phyloP scores from a whole-genome alignment of 2,797 vertebrate species.

The Erethizon dorsatum region DNA sequence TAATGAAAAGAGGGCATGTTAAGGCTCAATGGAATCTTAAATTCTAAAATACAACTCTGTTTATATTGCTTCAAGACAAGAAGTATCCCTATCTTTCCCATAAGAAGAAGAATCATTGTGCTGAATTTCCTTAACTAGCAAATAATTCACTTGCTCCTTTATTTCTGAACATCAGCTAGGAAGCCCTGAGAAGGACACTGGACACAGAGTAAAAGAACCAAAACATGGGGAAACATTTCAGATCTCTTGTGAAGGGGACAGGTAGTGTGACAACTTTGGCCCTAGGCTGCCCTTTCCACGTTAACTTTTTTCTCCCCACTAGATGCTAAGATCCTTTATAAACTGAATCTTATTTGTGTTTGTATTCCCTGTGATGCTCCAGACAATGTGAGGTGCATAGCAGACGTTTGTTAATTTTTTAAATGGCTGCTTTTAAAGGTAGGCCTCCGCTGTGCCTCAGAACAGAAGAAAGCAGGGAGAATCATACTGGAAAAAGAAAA shows the following conservation, averaged over 20 bases:
- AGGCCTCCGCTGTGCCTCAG: neutral
- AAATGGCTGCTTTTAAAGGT: neutral
- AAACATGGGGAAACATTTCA: neutral
- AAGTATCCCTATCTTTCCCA: neutral
- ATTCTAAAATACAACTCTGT: constrained; percentile 20
- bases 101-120: neutral
- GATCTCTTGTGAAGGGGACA: neutral
- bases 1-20: neutral
- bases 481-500: neutral
- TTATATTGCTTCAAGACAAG: neutral
- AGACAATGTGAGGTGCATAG: fast-evolving
- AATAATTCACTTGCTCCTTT: neutral
- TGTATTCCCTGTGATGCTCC: neutral
- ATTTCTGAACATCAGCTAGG: neutral
- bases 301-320: neutral
- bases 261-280: neutral
- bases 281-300: fast-evolving
- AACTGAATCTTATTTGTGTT: neutral
- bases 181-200: neutral
- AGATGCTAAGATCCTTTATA: neutral
- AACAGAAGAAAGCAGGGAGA: neutral
- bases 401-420: neutral
- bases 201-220: fast-evolving
- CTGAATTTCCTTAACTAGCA: neutral
- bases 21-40: constrained; percentile 15